A percentile compares a stretch with the other conserved stretches of the same genome.
Conservation (phyloP, 2,797 vertebrate species). For the Pipistrellus pygmaeus region DNA sequence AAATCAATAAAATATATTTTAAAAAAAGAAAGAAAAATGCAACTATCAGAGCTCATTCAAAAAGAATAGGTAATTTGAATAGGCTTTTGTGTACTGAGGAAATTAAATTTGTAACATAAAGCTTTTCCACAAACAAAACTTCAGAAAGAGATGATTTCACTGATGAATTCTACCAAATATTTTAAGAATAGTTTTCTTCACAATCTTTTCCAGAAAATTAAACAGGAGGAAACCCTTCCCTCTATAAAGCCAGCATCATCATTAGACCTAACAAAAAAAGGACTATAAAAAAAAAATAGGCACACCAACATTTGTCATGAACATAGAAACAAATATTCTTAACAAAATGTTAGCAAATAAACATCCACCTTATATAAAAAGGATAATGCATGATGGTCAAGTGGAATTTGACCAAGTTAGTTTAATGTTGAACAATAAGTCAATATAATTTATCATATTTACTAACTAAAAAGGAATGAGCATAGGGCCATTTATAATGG, state of each 20-base stretch:
- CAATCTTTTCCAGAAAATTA: background rate
- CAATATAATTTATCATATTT: background rate
- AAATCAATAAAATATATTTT: too few relatives aligned
- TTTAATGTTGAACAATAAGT: background rate
- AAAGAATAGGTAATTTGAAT: background rate
- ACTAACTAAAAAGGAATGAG: background rate
- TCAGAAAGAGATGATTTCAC: background rate
- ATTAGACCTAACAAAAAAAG: background rate
- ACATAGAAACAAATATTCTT: background rate
- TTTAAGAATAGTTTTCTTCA: background rate
- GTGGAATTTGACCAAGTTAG: background rate
- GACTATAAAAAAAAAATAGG: background rate
- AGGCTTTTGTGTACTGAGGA: background rate
- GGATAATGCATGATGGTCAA: background rate
- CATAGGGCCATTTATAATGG: background rate
- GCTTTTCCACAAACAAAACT: background rate
- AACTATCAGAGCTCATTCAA: background rate
- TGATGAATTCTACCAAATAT: background rate
- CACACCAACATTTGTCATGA: background rate
- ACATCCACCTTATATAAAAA: background rate
- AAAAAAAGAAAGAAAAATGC: too few relatives aligned
- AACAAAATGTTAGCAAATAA: constrained; percentile 8
- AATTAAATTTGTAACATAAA: background rate
- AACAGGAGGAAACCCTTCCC: background rate
- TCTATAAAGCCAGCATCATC: background rate